Evolutionary conservation across 2,797 vertebrate species (phyloP).

Genomic region (Champsocephalus esox): DNA sequence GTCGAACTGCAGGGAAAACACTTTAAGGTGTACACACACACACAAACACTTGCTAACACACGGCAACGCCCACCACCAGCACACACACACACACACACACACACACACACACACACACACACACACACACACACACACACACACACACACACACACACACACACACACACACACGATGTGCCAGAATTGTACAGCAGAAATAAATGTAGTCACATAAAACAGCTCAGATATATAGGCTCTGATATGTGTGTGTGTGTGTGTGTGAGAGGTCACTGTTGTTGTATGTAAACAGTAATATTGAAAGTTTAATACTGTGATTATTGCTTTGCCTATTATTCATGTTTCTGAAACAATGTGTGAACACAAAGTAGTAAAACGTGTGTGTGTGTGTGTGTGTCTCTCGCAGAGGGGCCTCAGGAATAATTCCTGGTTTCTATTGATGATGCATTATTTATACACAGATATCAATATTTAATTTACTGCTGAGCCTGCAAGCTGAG

Average conservation of each 20-base stretch:
- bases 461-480: conserved; percentile 59
- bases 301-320: conserved; percentile 22
- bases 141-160: background rate
- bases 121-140: background rate
- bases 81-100: background rate
- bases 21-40: background rate
- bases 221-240: too few relatives aligned
- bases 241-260: too few relatives aligned
- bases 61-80: too few relatives aligned
- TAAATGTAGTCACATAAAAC: too few relatives aligned
- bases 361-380: conserved; percentile 18
- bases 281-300: background rate
- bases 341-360: conserved; percentile 17
- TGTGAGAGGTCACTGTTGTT: too few relatives aligned
- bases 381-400: background rate
- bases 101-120: background rate
- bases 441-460: conserved; percentile 65
- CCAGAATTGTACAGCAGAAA: too few relatives aligned
- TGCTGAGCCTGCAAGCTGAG: conserved; percentile 61
- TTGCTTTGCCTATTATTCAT: conserved; percentile 26
- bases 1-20: background rate
- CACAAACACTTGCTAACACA: too few relatives aligned
- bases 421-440: conserved; percentile 65
- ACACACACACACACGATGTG: background rate
- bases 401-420: conserved; percentile 32